A percentile compares a stretch with the other conserved stretches of the same genome.
These are phyloP conservation scores for Cnemophilus loriae DNA, from an alignment of 2,113 vertebrate species.

Conservation along the genomic window DNA sequence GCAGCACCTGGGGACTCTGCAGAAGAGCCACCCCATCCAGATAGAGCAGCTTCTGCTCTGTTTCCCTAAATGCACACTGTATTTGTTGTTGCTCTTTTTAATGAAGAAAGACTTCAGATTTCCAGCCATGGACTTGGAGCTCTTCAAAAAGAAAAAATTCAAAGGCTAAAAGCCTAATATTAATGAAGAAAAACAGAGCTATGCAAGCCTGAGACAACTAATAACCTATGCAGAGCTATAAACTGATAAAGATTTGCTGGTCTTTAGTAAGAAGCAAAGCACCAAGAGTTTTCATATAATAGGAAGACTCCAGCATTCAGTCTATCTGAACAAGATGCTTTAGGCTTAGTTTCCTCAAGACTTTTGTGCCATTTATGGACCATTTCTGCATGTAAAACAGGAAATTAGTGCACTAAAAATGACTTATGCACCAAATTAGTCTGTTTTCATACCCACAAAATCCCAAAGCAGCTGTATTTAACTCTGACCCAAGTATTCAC, in stretches of 20 bases:
- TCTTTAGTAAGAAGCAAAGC: neutral
- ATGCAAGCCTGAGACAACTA: neutral
- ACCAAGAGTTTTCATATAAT: slow-evolving; percentile 18
- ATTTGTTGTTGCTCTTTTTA: slow-evolving; percentile 21
- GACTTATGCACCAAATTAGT: slow-evolving; percentile 66
- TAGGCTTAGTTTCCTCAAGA: slow-evolving; percentile 34
- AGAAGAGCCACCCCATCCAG: neutral
- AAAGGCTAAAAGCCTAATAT: slow-evolving; percentile 32
- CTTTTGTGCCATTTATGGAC: slow-evolving; percentile 52
- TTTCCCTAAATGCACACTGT: neutral
- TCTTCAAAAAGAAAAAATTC: slow-evolving; percentile 3
- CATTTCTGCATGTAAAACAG: slow-evolving; percentile 60
- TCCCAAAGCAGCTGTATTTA: slow-evolving; percentile 60
- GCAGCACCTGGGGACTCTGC: neutral
- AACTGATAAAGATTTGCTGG: slow-evolving; percentile 1
- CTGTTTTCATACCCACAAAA: slow-evolving; percentile 60
- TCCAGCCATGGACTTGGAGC: neutral
- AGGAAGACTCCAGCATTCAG: neutral
- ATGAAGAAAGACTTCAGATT: slow-evolving; percentile 17
- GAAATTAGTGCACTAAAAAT: slow-evolving; percentile 65
- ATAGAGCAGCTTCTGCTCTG: neutral
- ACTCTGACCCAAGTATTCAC: slow-evolving; percentile 64
- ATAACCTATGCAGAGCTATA: neutral
- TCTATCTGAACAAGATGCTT: neutral
- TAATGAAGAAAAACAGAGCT: slow-evolving; percentile 56